Evolutionary conservation across 2,888 invertebrate species (phyloP).

Genomic region (Conistra vaccinii): DNA sequence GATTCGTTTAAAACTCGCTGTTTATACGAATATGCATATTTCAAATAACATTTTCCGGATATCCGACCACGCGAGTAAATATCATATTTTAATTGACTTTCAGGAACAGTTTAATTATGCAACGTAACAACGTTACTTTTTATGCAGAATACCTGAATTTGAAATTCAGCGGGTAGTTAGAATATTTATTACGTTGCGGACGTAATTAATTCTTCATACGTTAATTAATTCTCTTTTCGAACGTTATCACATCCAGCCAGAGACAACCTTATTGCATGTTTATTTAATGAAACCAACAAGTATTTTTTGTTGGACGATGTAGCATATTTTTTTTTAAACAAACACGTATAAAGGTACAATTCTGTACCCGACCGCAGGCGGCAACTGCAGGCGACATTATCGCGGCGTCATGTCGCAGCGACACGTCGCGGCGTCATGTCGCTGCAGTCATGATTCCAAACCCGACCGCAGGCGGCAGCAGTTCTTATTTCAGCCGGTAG

Average conservation of each 20-base stretch:
- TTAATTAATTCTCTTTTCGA: conserved; percentile 15
- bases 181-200: conserved; percentile 27
- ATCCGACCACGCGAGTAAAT: conserved; percentile 31
- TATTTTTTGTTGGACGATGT: neutral
- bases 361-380: no score
- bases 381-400: no score
- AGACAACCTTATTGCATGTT: neutral
- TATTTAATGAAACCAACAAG: conserved; percentile 7
- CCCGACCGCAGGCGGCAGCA: no score
- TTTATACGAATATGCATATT: conserved; percentile 32
- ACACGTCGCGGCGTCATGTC: no score
- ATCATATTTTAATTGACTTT: conserved; percentile 40
- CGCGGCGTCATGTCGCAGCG: no score
- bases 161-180: conserved; percentile 7
- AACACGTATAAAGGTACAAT: no score
- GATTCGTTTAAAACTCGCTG: conserved; percentile 41
- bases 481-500: no score
- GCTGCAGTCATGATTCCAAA: no score
- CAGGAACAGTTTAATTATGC: conserved; percentile 46
- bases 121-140: conserved; percentile 34
- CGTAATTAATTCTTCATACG: conserved; percentile 28
- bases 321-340: conserved; percentile 5
- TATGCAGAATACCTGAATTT: conserved; percentile 21
- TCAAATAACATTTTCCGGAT: conserved; percentile 17
- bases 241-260: conserved; percentile 14